Evolutionary conservation across 2,113 vertebrate species (phyloP).

Genomic region (Trochalopteron elliotii): DNA sequence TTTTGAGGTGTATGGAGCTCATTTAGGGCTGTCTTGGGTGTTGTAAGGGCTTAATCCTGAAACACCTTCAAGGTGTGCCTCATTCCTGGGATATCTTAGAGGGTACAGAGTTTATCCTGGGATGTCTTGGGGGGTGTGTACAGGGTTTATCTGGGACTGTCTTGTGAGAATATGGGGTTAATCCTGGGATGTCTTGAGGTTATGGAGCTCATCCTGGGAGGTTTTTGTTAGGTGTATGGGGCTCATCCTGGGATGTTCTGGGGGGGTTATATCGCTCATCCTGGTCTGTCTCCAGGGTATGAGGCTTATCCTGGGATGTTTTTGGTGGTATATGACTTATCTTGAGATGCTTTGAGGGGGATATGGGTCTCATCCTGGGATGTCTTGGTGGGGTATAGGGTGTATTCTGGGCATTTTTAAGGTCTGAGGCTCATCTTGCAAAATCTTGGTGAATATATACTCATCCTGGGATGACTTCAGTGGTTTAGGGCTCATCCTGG

Average conservation of each 20-base stretch:
- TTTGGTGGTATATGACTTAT: neutral
- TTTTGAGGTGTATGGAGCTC: neutral
- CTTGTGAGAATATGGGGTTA: neutral
- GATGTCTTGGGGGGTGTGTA: neutral
- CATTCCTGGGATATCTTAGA: neutral
- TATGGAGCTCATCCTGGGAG: neutral
- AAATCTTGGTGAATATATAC: too few relatives aligned
- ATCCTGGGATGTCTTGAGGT: neutral
- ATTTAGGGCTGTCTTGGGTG: neutral
- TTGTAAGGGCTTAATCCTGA: neutral
- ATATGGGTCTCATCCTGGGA: neutral
- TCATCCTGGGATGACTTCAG: neutral
- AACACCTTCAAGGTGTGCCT: neutral
- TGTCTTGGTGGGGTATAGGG: neutral
- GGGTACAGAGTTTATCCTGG: neutral
- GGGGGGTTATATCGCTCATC: neutral
- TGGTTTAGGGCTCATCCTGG: neutral
- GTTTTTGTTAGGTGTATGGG: neutral
- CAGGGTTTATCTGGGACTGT: neutral
- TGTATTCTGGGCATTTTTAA: neutral
- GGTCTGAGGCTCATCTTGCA: neutral
- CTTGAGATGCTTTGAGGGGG: neutral
- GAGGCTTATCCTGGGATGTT: neutral
- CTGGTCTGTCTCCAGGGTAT: neutral
- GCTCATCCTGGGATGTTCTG: neutral